Percentiles rank a stretch among this genome's conserved stretches.
Evolutionary conservation across 2,797 vertebrate species (phyloP).

Genomic region (Philypnodon macrostomus): DNA sequence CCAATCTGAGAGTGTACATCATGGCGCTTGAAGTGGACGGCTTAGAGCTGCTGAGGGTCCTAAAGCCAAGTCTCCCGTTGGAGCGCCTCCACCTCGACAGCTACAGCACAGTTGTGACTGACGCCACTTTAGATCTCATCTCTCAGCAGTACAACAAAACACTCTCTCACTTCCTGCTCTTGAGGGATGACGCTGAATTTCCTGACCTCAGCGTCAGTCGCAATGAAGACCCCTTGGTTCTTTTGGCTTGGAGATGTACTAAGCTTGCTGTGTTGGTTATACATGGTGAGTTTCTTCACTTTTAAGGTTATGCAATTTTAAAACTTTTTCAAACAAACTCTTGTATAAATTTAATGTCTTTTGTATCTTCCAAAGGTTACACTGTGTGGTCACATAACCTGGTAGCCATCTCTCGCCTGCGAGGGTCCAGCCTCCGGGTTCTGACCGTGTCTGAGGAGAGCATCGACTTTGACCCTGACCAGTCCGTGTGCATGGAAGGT

Average conservation of each 20-base stretch:
- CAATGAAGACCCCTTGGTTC: constrained; percentile 95
- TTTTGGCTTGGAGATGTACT: constrained; percentile 93
- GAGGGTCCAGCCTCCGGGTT: constrained; percentile 89
- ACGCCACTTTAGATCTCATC: constrained; percentile 92
- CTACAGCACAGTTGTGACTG: constrained; percentile 89
- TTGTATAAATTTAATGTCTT: no score
- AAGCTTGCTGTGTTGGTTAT: constrained; percentile 90
- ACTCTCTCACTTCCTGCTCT: constrained; percentile 93
- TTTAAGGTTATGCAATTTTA: no score
- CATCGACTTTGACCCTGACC: constrained; percentile 96
- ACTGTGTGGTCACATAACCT: constrained; percentile 97
- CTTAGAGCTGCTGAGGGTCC: constrained; percentile 90
- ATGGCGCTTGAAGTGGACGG: constrained; percentile 95
- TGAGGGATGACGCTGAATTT: constrained; percentile 92
- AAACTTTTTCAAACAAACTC: no score
- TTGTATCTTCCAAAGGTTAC: constrained; percentile 80
- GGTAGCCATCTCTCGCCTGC: constrained; percentile 95
- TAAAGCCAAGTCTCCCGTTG: constrained; percentile 95
- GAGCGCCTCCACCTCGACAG: constrained; percentile 97
- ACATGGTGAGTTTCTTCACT: constrained; percentile 81
- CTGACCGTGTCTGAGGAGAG: constrained; percentile 96
- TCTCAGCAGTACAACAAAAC: constrained; percentile 97
- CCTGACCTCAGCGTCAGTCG: constrained; percentile 94
- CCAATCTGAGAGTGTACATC: constrained; percentile 92
- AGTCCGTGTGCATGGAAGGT: constrained; percentile 87